Conservation (phyloP, 2,888 invertebrate species). For the Melanotus villosus region DNA sequence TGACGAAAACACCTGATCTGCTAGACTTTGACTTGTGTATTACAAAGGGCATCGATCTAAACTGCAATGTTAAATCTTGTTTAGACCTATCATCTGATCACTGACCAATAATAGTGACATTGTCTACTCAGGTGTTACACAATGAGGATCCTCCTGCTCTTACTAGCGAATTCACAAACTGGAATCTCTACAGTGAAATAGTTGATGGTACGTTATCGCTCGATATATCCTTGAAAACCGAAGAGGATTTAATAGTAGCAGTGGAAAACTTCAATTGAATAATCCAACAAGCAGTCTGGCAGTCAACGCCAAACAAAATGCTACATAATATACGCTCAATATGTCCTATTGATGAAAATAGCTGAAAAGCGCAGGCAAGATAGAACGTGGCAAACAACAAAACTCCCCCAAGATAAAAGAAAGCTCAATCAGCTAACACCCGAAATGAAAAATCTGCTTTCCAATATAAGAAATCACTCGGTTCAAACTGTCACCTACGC, state of each 20-base stretch:
- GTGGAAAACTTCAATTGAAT: slow-evolving; percentile 6
- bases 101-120: neutral
- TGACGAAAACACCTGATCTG: neutral
- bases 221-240: neutral
- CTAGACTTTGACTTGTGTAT: neutral
- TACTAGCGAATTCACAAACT: neutral
- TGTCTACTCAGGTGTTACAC: no score
- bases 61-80: neutral
- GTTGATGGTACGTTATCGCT: neutral
- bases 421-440: slow-evolving; percentile 16
- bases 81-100: neutral
- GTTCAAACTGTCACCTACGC: neutral
- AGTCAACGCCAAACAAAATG: slow-evolving; percentile 6
- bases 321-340: neutral
- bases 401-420: slow-evolving; percentile 26
- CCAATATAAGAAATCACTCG: neutral
- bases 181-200: neutral
- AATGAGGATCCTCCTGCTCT: neutral
- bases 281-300: slow-evolving; percentile 23
- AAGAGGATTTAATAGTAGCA: slow-evolving; percentile 6
- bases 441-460: neutral
- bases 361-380: slow-evolving; percentile 25
- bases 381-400: slow-evolving; percentile 28
- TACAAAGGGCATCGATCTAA: neutral
- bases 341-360: slow-evolving; percentile 27